These are phyloP conservation scores for Dendrocincla tyrannina DNA, from an alignment of 2,797 vertebrate genomes.

Conservation along the genomic window DNA sequence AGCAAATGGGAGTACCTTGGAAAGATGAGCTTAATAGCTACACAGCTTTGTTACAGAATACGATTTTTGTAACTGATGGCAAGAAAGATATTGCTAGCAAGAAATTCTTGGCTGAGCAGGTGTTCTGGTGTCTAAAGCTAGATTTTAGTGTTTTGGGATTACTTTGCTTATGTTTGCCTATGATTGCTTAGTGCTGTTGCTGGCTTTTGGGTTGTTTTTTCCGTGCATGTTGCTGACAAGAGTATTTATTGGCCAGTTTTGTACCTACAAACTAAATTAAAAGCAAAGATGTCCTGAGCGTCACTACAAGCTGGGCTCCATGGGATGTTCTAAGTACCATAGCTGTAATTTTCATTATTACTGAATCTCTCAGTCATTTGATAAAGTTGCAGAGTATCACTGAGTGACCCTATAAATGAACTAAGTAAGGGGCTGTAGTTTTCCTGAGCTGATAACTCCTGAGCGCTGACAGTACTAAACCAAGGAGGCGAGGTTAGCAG, in stretches of 20 bases:
- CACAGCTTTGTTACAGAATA: not conserved
- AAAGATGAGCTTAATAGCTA: not conserved
- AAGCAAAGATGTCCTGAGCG: not conserved
- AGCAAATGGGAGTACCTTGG: not conserved
- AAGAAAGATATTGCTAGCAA: not conserved
- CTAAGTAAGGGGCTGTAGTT: not conserved
- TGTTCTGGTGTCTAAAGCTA: not conserved
- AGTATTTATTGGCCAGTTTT: not conserved
- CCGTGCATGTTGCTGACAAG: not conserved
- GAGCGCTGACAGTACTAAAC: not conserved
- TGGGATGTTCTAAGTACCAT: not conserved
- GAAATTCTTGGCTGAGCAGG: not conserved
- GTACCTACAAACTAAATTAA: not conserved
- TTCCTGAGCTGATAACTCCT: not conserved
- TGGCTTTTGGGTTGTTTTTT: not conserved
- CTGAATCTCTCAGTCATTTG: not conserved
- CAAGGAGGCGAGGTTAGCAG: not conserved
- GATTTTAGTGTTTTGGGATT: not conserved
- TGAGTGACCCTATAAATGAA: not conserved
- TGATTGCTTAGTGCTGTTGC: not conserved
- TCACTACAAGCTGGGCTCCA: not conserved
- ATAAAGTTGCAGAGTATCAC: not conserved
- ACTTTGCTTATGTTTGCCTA: not conserved
- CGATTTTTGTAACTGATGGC: not conserved
- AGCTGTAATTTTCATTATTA: not conserved